Evolutionary conservation across 2,888 invertebrate species (phyloP), one percentile per base, ranked within the genome.

Genomic region (Mystacides longicornis): DNA sequence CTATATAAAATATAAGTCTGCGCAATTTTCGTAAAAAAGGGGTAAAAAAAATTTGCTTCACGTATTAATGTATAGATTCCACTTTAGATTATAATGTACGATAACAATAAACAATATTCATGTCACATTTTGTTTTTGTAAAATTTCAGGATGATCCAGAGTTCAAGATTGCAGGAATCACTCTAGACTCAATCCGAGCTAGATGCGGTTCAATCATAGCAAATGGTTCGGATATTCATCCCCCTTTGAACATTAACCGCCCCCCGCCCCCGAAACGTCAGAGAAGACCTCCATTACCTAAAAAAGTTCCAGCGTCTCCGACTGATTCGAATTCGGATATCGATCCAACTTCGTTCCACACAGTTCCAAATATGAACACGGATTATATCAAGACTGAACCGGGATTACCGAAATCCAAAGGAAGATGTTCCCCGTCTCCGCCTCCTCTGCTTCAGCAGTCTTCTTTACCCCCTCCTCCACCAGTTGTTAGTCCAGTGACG

Each of bases 141-240:
- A 49, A 23, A 31, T 56, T 56, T 7, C 66, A 86, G 82, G 79
- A 81, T 64, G 84, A 87, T 67, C 85, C 87, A 18, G 89, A 90
- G 68, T 75, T 90, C 51, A 86, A 87, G 64, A 88, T 86, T 14
- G 80, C 82, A 63, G 88, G 86, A 49, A 85, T 93, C 62, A 83
- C 85, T 7, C 70, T 93, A 52, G 81, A 86, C 68, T 11, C 72
- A 67, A 60, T 57, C 65, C 2, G 70, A 68, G 52, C 65, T 62
- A 45, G 62, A 63, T 54, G 49, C 22, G 57, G 57, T n/a, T 42
- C 56, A 5, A n/a, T 47, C 20, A 21, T 33, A 16, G 21, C 48
- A 14, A 54, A 45, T 19, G 57, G 57, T 18, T 27, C 56, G 3
- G 21, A 46, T 21, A n/a, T 27, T n/a, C 23, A 49, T 14, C 47